Evolutionary conservation across 1,140 invertebrate genomes (phyloP).

Genomic region (Drosophila orosa): DNA sequence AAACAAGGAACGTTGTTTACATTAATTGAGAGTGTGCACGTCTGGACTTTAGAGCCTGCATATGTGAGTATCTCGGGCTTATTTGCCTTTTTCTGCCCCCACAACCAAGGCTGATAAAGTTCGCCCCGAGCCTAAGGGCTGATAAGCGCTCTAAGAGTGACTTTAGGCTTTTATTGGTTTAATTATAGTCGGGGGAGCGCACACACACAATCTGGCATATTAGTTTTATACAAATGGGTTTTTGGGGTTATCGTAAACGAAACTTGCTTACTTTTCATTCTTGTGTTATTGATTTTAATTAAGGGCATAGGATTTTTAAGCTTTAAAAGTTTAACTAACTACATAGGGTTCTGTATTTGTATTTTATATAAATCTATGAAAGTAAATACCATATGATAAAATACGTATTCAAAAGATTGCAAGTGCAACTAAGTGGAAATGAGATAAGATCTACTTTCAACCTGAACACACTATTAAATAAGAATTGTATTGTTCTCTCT

Average conservation of each 20-base stretch:
- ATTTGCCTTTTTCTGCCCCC: constrained; percentile 13
- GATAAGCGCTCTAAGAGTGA: constrained; percentile 14
- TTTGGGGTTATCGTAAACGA: constrained; percentile 21
- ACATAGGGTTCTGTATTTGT: no score
- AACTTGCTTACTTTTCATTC: constrained; percentile 8
- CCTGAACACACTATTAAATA: not conserved
- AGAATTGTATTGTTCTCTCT: not conserved
- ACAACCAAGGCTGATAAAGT: constrained; percentile 14
- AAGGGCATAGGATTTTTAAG: not conserved
- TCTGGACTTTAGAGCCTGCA: constrained; percentile 24
- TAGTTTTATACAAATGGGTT: constrained; percentile 12
- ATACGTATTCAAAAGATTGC: not conserved
- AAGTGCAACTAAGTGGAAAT: not conserved
- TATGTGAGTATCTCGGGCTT: constrained; percentile 20
- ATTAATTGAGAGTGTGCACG: constrained; percentile 10
- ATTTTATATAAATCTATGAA: not conserved
- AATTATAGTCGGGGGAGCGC: constrained; percentile 9
- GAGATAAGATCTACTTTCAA: not conserved
- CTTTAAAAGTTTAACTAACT: no score
- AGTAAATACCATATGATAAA: not conserved
- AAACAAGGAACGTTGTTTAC: constrained; percentile 28
- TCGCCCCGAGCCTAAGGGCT: constrained; percentile 14
- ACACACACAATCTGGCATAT: constrained; percentile 7
- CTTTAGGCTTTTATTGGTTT: constrained; percentile 23
- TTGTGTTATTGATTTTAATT: not conserved